Evolutionary conservation across 2,888 invertebrate species (phyloP), one percentile per base, ranked within the genome.

Genomic region (Ctena decussata): DNA sequence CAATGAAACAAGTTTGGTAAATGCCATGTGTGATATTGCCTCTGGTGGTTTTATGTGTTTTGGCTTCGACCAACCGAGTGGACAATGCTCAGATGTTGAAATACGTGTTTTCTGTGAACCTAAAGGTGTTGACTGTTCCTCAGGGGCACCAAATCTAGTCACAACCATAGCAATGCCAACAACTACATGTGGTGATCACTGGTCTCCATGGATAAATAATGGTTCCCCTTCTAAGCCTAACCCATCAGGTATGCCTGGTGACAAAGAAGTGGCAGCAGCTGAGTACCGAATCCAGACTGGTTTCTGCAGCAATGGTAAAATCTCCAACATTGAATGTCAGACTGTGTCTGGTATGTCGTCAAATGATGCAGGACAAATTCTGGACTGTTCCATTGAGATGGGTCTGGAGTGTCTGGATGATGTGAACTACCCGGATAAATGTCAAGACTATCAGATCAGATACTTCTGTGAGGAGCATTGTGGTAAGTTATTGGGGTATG

Each of bases 361-460:
- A 2, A 35, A 74, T 37, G 3, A 39, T 5, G 3, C 39, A 12
- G 44, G 39, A n/a, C 91, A 94, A 80, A 86, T 89, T 11, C 81
- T 88, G 18, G 89, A 85, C 6, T 95, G 95, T 80, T 89, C 92
- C 65, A 94, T 98, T 83, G 97, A 97, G 90, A 96, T 96, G 18
- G 98, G 98, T 0, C 96, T 98, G 0, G 95, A 97, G 1, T 98
- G 98, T 94, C 80, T 84, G 41, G 91, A 93, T 79, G 77, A 76
- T 8, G 90, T 91, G 21, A 93, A 91, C 77, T 72, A 77, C 57
- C 90, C 91, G 18, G 53, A 88, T 46, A 80, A 79, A 5, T 95
- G 95, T 84, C 80, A 84, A 37, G 94, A 95, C 86, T 95, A 94
- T 88, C 93, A 94, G 89, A 90, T 95, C 37, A 88, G 93, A 85